Percentiles rank a stretch among this genome's conserved stretches.
Evolutionary conservation across 2,888 invertebrate species (phyloP).

Genomic region (Epirrhoe alternata): DNA sequence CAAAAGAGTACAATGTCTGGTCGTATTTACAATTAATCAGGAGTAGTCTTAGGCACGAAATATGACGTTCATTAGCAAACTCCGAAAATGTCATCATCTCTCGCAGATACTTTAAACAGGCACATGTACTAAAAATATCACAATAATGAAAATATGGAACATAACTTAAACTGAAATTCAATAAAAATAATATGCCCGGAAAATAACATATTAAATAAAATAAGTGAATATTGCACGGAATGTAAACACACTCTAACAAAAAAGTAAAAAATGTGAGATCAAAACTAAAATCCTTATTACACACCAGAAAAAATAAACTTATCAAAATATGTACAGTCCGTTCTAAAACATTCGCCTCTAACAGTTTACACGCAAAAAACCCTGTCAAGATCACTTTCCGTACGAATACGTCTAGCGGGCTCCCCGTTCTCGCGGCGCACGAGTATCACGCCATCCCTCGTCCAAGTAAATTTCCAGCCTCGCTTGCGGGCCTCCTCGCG

Average conservation of each 20-base stretch:
- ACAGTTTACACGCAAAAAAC: constrained; percentile 7
- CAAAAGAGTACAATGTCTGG: constrained; percentile 2
- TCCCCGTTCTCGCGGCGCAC: constrained; percentile 1
- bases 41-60: neutral
- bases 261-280: no score
- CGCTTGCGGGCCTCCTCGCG: constrained; percentile 1
- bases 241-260: no score
- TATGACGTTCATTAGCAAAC: neutral
- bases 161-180: no score
- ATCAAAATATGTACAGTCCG: no score
- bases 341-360: neutral
- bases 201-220: neutral
- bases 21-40: constrained; percentile 6
- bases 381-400: neutral
- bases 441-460: neutral
- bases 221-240: no score
- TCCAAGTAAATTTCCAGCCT: constrained; percentile 5
- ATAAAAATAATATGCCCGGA: no score
- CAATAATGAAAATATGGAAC: no score
- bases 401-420: constrained; percentile 2
- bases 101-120: no score
- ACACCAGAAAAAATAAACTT: no score
- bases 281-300: no score
- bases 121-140: no score
- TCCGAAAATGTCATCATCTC: neutral